A percentile compares a stretch with the other conserved stretches of the same genome.
These are phyloP conservation scores for Nomia melanderi DNA, from an alignment of 1,140 invertebrate species.

Conservation along the genomic window DNA sequence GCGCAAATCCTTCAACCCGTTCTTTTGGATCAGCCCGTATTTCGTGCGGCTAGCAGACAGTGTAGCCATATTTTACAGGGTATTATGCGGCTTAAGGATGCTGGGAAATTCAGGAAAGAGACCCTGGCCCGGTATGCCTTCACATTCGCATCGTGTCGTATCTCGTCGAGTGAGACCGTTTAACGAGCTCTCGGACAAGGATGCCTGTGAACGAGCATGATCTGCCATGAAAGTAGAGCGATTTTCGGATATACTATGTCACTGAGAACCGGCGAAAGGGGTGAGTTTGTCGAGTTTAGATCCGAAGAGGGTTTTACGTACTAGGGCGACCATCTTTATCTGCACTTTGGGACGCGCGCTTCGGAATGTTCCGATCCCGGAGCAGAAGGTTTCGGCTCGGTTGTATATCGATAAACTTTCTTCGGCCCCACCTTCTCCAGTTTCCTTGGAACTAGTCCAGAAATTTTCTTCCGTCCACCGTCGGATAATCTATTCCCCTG, in stretches of 20 bases:
- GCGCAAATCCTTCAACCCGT: background rate
- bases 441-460: background rate
- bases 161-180: constrained; percentile 25
- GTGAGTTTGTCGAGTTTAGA: constrained; percentile 13
- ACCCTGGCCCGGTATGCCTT: constrained; percentile 8
- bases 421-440: no score
- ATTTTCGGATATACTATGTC: constrained; percentile 7
- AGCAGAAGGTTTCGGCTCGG: background rate
- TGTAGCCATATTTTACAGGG: constrained; percentile 28
- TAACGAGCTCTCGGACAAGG: constrained; percentile 23
- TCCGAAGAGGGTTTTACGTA: constrained; percentile 21
- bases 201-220: constrained; percentile 12
- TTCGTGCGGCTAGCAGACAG: background rate
- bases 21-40: constrained; percentile 5
- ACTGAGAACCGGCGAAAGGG: background rate
- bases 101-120: constrained; percentile 20
- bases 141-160: constrained; percentile 42
- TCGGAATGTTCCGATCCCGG: background rate
- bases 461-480: background rate
- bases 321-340: constrained; percentile 2
- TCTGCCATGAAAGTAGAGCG: constrained; percentile 4
- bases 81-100: constrained; percentile 29
- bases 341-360: background rate
- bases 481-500: background rate
- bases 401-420: constrained; percentile 5